These are phyloP conservation scores for Coelopa frigida DNA, from an alignment of 1,140 invertebrate genomes.

Conservation along the genomic window DNA sequence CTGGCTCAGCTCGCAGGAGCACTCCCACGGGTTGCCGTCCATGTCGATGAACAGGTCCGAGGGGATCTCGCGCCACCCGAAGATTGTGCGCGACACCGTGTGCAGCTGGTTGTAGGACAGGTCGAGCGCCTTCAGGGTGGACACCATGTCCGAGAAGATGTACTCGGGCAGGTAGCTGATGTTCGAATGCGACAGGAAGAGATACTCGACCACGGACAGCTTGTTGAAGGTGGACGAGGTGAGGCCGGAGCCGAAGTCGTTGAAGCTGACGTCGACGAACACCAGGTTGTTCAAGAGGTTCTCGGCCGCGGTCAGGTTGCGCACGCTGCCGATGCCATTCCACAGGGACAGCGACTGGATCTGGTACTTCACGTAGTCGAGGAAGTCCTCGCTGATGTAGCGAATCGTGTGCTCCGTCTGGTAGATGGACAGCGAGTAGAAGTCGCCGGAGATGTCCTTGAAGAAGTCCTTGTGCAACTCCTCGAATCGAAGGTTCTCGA, in stretches of 20 bases:
- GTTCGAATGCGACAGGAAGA: conserved; percentile 24
- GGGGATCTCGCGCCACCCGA: conserved; percentile 16
- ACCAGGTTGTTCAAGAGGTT: conserved; percentile 16
- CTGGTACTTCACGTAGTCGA: conserved; percentile 24
- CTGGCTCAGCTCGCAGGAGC: conserved; percentile 18
- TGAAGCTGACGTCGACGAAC: conserved; percentile 25
- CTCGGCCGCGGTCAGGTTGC: conserved; percentile 24
- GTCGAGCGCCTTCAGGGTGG: conserved; percentile 19
- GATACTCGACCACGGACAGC: conserved; percentile 20
- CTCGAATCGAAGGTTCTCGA: conserved; percentile 20
- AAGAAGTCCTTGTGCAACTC: conserved; percentile 20
- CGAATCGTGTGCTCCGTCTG: conserved; percentile 17
- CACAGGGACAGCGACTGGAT: conserved; percentile 18
- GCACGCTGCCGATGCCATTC: conserved; percentile 16
- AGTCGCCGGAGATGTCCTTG: conserved; percentile 9
- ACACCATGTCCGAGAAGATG: conserved; percentile 24
- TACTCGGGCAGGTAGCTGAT: conserved; percentile 23
- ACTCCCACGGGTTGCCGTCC: conserved; percentile 22
- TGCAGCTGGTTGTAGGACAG: conserved; percentile 24
- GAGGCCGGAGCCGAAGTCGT: conserved; percentile 19
- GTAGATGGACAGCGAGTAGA: conserved; percentile 16
- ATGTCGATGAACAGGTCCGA: conserved; percentile 16
- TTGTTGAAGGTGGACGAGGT: conserved; percentile 18
- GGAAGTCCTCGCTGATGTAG: conserved; percentile 15
- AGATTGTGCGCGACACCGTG: conserved; percentile 19